Evolutionary conservation across 2,797 vertebrate species (phyloP), one percentile per base, ranked within the genome.

Genomic region (Botia almorhae): DNA sequence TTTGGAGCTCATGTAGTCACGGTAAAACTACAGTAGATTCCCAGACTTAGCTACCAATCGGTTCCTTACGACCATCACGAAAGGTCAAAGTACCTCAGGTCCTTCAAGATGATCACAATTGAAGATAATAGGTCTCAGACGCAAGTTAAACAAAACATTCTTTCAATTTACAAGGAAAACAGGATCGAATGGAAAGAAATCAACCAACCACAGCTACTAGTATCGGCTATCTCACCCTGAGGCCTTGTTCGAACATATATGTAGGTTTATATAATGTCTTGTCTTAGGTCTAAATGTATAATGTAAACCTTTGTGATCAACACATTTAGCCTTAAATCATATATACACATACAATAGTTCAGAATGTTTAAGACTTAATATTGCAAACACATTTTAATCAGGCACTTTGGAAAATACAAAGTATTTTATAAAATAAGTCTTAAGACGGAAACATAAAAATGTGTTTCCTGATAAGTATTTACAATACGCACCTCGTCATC

Each of bases 381-480:
- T 90, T 85, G 88, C 84, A 84, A 87, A 89, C 90, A 88, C 87
- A 91, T 88, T 95, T 94, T 93, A 93, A 91, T 94, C 85, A 93
- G 29, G 29, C 29, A 29, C 29, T 29, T 29, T 29, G 29, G 29
- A 29, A 29, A 93, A 92, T 92, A 94, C 94, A 93, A 43, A 8
- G 8, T 8, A 1, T 43, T 8, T 10, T 43, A 43, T 43, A 43
- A 8, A 43, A 43, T 43, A 43, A 43, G 7, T 43, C 39, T 43
- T 80, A 51, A 36, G 56, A n/a, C n/a, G 58, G 36, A 64, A 71
- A 53, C 29, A 51, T 46, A n/a, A n/a, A n/a, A n/a, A n/a, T n/a
- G n/a, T n/a, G 53, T 55, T 73, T 69, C 33, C 73, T 43, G 46
- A 72, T 76, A 29, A 72, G 58, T 69, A 80, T 78, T 78, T 81